Evolutionary conservation across 37 sponge, comb jelly and placozoan genomes (phyloP).

Genomic region (Lycopodina hypogea): DNA sequence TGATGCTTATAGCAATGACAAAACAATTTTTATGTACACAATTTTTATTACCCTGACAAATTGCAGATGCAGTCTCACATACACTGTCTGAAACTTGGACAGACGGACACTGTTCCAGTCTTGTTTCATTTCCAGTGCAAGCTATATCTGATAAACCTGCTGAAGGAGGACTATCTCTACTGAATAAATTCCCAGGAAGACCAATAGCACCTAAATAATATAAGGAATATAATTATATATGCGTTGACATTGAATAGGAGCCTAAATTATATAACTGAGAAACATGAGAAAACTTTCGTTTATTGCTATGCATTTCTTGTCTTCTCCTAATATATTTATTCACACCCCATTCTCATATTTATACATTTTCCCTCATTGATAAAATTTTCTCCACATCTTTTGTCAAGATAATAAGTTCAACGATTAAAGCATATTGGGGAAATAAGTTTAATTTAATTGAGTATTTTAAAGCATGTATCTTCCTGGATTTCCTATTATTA

Average conservation of each 20-base stretch:
- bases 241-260: neutral
- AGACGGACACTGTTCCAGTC: neutral
- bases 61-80: constrained; percentile 27
- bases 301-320: too few species aligned
- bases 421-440: too few species aligned
- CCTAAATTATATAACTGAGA: too few species aligned
- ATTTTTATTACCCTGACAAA: constrained; percentile 33
- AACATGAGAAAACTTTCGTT: too few species aligned
- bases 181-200: constrained; percentile 5
- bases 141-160: constrained; percentile 9
- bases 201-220: constrained; percentile 12
- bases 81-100: neutral
- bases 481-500: too few species aligned
- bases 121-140: constrained; percentile 34
- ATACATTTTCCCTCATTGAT: too few species aligned
- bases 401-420: too few species aligned
- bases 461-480: too few species aligned
- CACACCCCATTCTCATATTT: too few species aligned
- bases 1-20: neutral
- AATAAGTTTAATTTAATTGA: too few species aligned
- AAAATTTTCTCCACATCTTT: too few species aligned
- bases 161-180: neutral
- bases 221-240: neutral
- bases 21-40: neutral
- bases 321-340: too few species aligned